These are phyloP conservation scores for Selenia dentaria DNA, from an alignment of 2,888 invertebrate species.

Conservation along the genomic window DNA sequence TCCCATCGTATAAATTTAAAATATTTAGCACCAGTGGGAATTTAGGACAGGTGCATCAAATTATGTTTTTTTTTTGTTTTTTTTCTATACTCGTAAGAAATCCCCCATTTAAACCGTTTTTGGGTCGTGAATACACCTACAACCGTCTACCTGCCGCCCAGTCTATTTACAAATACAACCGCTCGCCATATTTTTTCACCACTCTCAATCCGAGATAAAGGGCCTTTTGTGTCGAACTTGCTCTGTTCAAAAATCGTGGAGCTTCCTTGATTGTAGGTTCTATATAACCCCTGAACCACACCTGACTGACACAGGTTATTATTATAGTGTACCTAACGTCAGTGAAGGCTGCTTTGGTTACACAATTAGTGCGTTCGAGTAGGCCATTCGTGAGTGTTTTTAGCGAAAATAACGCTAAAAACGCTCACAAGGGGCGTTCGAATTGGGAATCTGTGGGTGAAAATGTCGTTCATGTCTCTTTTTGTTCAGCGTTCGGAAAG, in stretches of 20 bases:
- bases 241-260: constrained; percentile 53
- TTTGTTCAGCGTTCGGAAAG: too few relatives aligned
- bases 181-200: constrained; percentile 57
- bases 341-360: too few relatives aligned
- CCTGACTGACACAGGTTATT: constrained; percentile 22
- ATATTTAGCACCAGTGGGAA: constrained; percentile 60
- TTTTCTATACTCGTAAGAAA: constrained; percentile 35
- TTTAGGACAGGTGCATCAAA: constrained; percentile 69
- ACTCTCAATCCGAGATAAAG: constrained; percentile 59
- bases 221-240: constrained; percentile 61
- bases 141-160: constrained; percentile 76
- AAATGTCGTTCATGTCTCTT: too few relatives aligned
- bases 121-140: constrained; percentile 73
- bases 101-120: constrained; percentile 47
- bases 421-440: too few relatives aligned
- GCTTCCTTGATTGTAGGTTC: constrained; percentile 38
- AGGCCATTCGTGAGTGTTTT: too few relatives aligned
- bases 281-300: constrained; percentile 2
- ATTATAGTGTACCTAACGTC: too few relatives aligned
- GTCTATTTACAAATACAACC: constrained; percentile 77
- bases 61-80: constrained; percentile 43
- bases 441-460: too few relatives aligned
- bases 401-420: too few relatives aligned
- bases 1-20: constrained; percentile 18
- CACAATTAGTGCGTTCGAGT: too few relatives aligned